These are phyloP conservation scores for Parasteatoda lunata DNA, from an alignment of 2,888 invertebrate species.

Conservation along the genomic window DNA sequence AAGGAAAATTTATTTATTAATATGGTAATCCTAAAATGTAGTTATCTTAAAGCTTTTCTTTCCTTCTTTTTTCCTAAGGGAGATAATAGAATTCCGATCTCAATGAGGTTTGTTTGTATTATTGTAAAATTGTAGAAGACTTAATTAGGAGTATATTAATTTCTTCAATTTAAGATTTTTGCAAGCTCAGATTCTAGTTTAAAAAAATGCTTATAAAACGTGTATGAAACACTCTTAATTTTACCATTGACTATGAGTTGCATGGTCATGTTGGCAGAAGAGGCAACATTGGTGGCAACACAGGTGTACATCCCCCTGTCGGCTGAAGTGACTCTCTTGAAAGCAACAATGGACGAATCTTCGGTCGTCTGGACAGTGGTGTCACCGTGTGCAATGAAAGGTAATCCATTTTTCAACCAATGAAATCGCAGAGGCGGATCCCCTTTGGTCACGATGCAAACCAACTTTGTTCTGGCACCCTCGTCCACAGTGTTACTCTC, in stretches of 20 bases:
- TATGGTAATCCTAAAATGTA: too few species aligned
- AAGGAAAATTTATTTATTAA: too few species aligned
- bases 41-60: too few species aligned
- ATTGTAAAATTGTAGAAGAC: too few species aligned
- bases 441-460: slow-evolving; percentile 71
- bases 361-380: slow-evolving; percentile 72
- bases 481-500: slow-evolving; percentile 69
- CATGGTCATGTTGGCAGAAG: slow-evolving; percentile 71
- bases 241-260: slow-evolving; percentile 74
- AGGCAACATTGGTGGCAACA: slow-evolving; percentile 72
- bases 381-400: slow-evolving; percentile 71
- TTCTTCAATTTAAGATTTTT: too few species aligned
- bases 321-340: slow-evolving; percentile 73
- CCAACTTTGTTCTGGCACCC: slow-evolving; percentile 69
- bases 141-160: too few species aligned
- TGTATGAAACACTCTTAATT: slow-evolving; percentile 7
- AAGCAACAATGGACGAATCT: slow-evolving; percentile 73
- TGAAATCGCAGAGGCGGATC: slow-evolving; percentile 74
- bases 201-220: too few species aligned
- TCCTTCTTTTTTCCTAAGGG: too few species aligned
- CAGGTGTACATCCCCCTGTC: slow-evolving; percentile 75
- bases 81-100: too few species aligned
- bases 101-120: too few species aligned
- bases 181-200: too few species aligned
- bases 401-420: slow-evolving; percentile 74